Evolutionary conservation across 2,113 vertebrate species (phyloP).

Genomic region (Ptyas mucosa): DNA sequence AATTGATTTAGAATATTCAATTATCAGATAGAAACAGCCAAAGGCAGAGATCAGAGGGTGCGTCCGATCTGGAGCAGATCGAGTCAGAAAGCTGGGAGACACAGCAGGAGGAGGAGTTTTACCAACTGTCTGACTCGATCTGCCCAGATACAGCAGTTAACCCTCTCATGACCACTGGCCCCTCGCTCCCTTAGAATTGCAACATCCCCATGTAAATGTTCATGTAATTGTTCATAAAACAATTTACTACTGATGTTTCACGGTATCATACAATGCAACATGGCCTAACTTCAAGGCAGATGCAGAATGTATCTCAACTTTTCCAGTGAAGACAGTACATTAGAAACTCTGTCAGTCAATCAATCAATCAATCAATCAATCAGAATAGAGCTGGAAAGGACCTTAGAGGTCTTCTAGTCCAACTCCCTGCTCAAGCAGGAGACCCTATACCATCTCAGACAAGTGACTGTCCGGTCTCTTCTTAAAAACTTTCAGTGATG

Average conservation of each 20-base stretch:
- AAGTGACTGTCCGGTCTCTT: background rate
- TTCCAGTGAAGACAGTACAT: background rate
- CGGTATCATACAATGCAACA: background rate
- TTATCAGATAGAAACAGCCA: no score
- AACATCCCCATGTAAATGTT: background rate
- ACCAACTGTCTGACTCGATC: no score
- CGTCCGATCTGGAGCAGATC: no score
- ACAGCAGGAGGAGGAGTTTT: no score
- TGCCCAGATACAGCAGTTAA: no score
- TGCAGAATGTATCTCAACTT: background rate
- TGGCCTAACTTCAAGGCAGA: background rate
- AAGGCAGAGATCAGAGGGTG: no score
- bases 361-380: background rate
- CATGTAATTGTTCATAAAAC: background rate
- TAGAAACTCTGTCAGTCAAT: background rate
- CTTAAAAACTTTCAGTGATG: background rate
- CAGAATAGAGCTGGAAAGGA: background rate
- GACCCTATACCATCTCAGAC: background rate
- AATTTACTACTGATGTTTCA: background rate
- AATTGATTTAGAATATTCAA: no score
- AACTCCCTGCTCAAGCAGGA: background rate
- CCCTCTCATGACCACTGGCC: no score
- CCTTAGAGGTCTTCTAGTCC: background rate
- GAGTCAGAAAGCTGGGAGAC: no score
- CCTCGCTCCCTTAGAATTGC: no score